Evolutionary conservation across 2,113 vertebrate species (phyloP).

Genomic region (Trichomycterus rosablanca): DNA sequence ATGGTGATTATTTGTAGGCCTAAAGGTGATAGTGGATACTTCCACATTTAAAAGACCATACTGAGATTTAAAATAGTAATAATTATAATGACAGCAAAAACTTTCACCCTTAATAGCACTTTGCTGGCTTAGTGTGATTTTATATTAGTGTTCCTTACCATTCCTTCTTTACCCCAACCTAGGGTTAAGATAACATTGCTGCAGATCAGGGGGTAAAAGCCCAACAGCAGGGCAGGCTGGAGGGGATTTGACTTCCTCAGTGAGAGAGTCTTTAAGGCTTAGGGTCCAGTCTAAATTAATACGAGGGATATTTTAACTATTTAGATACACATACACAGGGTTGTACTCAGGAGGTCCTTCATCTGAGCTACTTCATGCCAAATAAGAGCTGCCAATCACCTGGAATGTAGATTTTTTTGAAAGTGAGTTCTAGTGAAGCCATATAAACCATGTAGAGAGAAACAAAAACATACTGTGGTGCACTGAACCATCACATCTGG

Average conservation of each 20-base stretch:
- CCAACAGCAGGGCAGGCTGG: conserved; percentile 64
- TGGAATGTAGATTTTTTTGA: conserved; percentile 30
- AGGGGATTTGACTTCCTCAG: conserved; percentile 76
- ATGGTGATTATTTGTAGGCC: too few relatives aligned
- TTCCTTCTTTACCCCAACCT: conserved; percentile 72
- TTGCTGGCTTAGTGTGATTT: conserved; percentile 7
- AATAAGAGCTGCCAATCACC: conserved; percentile 36
- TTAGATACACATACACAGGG: conserved; percentile 63
- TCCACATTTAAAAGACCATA: too few relatives aligned
- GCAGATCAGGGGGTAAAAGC: conserved; percentile 32
- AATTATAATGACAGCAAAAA: too few relatives aligned
- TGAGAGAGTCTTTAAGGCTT: conserved; percentile 69
- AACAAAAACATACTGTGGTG: conserved; percentile 29
- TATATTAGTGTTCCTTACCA: neutral
- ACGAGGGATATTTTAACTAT: conserved; percentile 71
- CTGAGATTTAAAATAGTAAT: too few relatives aligned
- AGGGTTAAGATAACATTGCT: conserved; percentile 84
- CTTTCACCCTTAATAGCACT: too few relatives aligned
- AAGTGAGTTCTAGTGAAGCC: conserved; percentile 24
- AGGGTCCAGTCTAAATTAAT: conserved; percentile 77
- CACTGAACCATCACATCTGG: conserved; percentile 36
- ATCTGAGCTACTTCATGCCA: conserved; percentile 18
- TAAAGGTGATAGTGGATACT: too few relatives aligned
- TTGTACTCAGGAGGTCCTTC: conserved; percentile 23
- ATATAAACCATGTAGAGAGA: conserved; percentile 24